phyloP scores from a whole-genome alignment of 2,797 vertebrate species.

The Poecilia velifera region DNA sequence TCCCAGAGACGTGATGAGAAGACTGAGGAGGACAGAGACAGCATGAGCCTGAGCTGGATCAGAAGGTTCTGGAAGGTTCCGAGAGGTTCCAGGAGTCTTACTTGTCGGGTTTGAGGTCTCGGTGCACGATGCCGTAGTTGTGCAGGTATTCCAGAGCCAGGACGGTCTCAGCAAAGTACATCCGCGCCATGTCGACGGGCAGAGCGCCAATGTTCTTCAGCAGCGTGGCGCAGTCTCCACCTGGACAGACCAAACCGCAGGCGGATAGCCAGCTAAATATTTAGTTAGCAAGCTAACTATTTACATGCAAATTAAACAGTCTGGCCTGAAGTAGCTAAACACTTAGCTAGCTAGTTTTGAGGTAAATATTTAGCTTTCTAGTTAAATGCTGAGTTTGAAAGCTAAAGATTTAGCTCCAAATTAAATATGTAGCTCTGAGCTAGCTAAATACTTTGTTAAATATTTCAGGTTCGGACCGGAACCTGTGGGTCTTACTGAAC shows the following conservation, averaged over 20 bases:
- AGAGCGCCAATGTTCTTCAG: constrained; percentile 95
- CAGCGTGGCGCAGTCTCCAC: constrained; percentile 95
- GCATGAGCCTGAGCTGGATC: background rate
- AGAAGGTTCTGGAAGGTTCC: background rate
- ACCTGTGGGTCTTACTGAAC: no score
- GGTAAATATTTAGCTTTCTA: no score
- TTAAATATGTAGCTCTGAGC: no score
- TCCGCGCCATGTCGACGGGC: constrained; percentile 93
- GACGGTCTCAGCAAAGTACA: constrained; percentile 98
- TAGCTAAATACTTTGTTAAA: no score
- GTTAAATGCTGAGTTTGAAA: no score
- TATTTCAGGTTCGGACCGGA: no score
- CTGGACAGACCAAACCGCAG: constrained; percentile 62
- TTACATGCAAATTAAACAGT: no score
- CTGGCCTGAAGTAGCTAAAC: no score
- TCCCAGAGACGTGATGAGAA: constrained; percentile 96
- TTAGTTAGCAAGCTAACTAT: no score
- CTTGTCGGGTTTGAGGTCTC: constrained; percentile 98
- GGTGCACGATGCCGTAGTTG: constrained; percentile 97
- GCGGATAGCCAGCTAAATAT: no score
- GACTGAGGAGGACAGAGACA: constrained; percentile 73
- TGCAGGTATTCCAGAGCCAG: constrained; percentile 94
- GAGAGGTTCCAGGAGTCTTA: constrained; percentile 63
- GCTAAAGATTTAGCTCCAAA: no score
- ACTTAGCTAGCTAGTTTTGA: no score